Percentiles rank a stretch among this genome's conserved stretches.
phyloP scores from a whole-genome alignment of 1,140 invertebrate genomes.

The Whitmania pigra region DNA sequence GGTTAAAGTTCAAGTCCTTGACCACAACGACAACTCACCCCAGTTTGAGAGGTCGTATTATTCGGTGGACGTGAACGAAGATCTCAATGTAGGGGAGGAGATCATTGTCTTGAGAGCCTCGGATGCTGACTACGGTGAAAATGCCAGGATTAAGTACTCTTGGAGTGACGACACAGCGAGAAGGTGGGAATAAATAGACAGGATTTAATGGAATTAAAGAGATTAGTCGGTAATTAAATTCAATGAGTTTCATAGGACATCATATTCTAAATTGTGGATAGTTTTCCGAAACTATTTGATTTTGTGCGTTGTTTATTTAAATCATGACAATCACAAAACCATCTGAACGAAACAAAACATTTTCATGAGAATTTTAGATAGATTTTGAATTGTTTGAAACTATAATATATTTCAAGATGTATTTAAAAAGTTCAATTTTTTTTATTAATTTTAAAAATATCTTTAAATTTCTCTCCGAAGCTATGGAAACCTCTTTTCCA shows the following conservation, averaged over 20 bases:
- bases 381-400: too few species aligned
- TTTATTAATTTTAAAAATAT: too few species aligned
- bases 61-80: constrained; percentile 1
- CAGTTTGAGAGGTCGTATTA: not conserved
- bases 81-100: not conserved
- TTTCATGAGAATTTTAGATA: too few species aligned
- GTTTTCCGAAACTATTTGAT: too few species aligned
- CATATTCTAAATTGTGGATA: not conserved
- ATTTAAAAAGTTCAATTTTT: too few species aligned
- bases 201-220: not conserved
- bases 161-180: not conserved
- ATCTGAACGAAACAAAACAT: too few species aligned
- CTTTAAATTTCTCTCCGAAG: too few species aligned
- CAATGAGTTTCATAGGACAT: too few species aligned
- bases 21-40: constrained; percentile 15
- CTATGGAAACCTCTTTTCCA: not conserved
- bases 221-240: not conserved
- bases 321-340: too few species aligned
- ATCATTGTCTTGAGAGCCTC: not conserved
- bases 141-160: not conserved
- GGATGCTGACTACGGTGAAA: not conserved
- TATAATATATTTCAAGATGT: too few species aligned
- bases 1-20: not conserved
- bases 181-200: not conserved
- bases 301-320: too few species aligned